Evolutionary conservation across 2,888 invertebrate species (phyloP), one percentile per base, ranked within the genome.

Genomic region (Rotaria sp.): DNA sequence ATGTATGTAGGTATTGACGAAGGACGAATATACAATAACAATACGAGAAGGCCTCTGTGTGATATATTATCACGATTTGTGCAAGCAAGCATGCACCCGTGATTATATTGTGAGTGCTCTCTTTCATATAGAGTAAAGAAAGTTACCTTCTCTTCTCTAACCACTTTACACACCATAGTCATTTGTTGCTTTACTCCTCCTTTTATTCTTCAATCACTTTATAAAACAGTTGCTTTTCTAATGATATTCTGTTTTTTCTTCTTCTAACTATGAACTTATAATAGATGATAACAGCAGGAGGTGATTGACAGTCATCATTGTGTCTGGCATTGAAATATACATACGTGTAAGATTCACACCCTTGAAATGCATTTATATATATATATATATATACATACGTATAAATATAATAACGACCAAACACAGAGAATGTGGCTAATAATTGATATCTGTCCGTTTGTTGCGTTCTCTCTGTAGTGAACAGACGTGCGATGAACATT

Each of bases 61-160:
- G 67, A 59, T 59, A 67, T 67, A 67, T 67, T 67, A 67, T 67
- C 67, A 67, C 67, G 67, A 67, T 67, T 67, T 67, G 67, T 67
- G 67, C 67, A 67, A 8, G 67, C 35, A 67, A 18, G 67, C 67
- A 67, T 67, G 67, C 35, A 38, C 21, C 21, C 18, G 35, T 38
- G 30, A 67, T 67, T 67, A 38, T 67, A 67, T 67, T 35, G 67
- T 35, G 35, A 67, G 67, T 67, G 67, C 67, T 67, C 67, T 67
- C 21, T 35, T 67, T 35, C 30, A 35, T 38, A 35, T 13, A 35
- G 21, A 35, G 0, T 18, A 15, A 55, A 55, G 67, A 35, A 35
- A 35, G 35, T 67, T 35, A 67, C 67, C 35, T 67, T 67, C 38
- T 67, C 15, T 11, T 67, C 15, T 67, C 67, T 67, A 35, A 30